Evolutionary conservation across 2,113 vertebrate species (phyloP).

Genomic region (Panthera tigris): DNA sequence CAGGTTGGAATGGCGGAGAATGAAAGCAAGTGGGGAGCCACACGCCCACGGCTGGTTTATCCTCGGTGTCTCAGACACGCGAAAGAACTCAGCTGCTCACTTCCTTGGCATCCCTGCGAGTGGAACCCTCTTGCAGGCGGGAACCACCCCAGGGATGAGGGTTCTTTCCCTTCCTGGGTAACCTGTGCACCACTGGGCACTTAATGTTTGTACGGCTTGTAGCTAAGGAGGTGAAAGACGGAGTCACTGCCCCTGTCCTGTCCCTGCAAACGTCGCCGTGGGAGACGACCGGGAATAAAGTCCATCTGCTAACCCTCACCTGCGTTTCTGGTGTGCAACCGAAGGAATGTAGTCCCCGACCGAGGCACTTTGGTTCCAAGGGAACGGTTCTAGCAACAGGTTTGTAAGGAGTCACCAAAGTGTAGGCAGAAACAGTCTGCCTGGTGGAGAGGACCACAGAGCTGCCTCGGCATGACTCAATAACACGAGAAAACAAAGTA

Average conservation of each 20-base stretch:
- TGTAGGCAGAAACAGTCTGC: accelerated
- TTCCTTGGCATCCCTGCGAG: neutral
- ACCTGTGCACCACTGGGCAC: accelerated
- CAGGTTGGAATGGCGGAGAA: neutral
- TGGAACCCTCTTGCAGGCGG: accelerated
- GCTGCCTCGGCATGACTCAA: neutral
- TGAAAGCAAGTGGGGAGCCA: accelerated
- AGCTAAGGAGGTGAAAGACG: too few species aligned
- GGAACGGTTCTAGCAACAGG: neutral
- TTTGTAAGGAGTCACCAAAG: neutral
- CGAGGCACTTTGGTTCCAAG: accelerated
- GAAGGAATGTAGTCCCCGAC: too few species aligned
- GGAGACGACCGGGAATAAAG: accelerated
- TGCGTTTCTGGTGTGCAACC: accelerated
- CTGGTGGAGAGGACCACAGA: neutral
- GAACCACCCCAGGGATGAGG: accelerated
- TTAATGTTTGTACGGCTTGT: neutral
- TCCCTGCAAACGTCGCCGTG: accelerated
- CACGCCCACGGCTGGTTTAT: accelerated
- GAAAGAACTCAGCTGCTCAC: too few species aligned
- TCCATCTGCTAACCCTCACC: accelerated
- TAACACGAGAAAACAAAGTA: neutral
- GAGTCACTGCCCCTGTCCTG: too few species aligned
- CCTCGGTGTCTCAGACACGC: too few species aligned
- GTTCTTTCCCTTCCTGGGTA: neutral